These are phyloP conservation scores for Enteromius afrohamiltoni DNA, from an alignment of 2,797 vertebrate species.

Conservation along the genomic window DNA sequence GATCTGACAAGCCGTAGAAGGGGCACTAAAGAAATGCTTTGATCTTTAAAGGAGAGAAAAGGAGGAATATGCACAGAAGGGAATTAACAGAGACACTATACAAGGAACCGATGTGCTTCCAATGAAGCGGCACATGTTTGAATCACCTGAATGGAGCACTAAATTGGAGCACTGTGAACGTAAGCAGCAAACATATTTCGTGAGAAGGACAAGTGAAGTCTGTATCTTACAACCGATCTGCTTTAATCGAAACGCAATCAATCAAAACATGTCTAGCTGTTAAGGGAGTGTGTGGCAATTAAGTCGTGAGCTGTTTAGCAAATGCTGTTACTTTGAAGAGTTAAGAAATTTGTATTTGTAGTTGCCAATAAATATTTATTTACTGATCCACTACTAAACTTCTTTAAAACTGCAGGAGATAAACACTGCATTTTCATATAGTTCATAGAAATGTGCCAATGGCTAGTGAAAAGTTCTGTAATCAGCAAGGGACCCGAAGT, in stretches of 20 bases:
- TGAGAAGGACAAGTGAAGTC: constrained; percentile 25
- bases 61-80: constrained; percentile 30
- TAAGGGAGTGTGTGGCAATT: not conserved
- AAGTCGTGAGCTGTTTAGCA: constrained; percentile 9
- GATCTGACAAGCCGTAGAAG: constrained; percentile 59
- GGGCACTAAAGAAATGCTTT: constrained; percentile 62
- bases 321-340: constrained; percentile 4
- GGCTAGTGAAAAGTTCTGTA: not conserved
- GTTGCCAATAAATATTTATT: constrained; percentile 26
- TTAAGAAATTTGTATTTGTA: constrained; percentile 10
- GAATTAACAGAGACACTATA: constrained; percentile 29
- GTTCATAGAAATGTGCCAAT: not conserved
- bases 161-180: constrained; percentile 32
- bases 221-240: constrained; percentile 9
- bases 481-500: not conserved
- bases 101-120: not conserved
- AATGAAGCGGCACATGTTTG: constrained; percentile 28
- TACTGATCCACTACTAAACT: not conserved
- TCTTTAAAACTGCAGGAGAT: not conserved
- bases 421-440: not conserved
- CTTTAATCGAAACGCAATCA: constrained; percentile 33
- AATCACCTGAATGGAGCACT: constrained; percentile 50
- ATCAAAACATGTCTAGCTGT: constrained; percentile 19
- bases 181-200: constrained; percentile 39
- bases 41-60: constrained; percentile 48